Base-by-base conservation (phyloP, 2,888 invertebrate species). In the Drosophila neonasuta region DNA sequence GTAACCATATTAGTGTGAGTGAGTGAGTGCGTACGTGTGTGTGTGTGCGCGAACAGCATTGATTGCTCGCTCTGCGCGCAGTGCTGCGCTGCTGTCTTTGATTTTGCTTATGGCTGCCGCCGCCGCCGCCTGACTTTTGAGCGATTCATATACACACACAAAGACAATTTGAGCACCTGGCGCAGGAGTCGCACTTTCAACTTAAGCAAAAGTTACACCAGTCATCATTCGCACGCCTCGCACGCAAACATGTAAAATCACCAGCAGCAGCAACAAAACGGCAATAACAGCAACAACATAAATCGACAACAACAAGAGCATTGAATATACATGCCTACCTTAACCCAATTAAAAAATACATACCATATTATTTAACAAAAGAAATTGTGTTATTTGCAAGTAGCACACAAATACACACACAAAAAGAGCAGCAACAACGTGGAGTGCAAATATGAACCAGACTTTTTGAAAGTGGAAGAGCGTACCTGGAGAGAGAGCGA, bases 311-410 rank as follows among this genome's bases (percentile, higher is more conserved):
- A 66, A 62, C 52, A 66, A 75, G 17, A 77, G 51, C 63, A 71
- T 45, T 49, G 52, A 77, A 76, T 81, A 76, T 81, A 81, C 80
- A 82, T 80, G 85, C 81, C 86, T 87, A 87, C 88, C 88, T 88
- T 89, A 88, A 89, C 89, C 88, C 84, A 89, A 88, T 89, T 89
- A 75, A 87, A 75, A 87, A 84, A 78, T 68, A 76, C 78, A 64
- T 51, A 68, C 55, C 76, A 78, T 85, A 86, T 89, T 87, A 84
- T 88, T 88, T 88, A 87, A 88, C 83, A 83, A 88, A 88, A 86
- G 79, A 87, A 87, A 81, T 78, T 80, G 79, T 83, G 84, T 79
- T 86, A 85, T 85, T 82, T 76, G 81, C 79, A 77, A 79, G 71
- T 79, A 75, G 62, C 71, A 68, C 74, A 74, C 11, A 24, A 24